Conservation (phyloP, 2,113 vertebrate genomes). For the Charina bottae region DNA sequence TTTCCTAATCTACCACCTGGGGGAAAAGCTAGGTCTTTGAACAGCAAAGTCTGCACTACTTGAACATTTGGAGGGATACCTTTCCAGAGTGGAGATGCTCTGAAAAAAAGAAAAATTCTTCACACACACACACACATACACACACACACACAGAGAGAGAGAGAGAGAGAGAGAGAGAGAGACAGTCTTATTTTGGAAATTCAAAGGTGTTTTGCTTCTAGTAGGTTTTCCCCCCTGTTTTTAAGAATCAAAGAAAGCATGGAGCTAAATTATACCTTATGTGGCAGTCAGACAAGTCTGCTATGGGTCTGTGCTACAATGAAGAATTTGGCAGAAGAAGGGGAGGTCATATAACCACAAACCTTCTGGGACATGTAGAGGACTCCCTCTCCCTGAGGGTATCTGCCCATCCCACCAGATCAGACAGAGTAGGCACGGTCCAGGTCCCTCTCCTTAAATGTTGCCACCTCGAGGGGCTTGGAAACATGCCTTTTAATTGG, state of each 20-base stretch:
- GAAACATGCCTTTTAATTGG: neutral
- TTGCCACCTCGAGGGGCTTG: neutral
- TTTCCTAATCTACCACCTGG: neutral
- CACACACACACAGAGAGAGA: no score
- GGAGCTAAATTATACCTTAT: neutral
- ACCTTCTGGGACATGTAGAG: no score
- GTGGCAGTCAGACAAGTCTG: neutral
- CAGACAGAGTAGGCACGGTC: neutral
- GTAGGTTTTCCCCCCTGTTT: neutral
- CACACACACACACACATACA: no score
- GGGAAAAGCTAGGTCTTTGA: neutral
- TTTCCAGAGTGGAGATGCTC: neutral
- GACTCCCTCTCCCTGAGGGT: neutral
- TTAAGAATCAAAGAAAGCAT: constrained; percentile 22
- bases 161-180: neutral
- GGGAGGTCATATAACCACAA: neutral
- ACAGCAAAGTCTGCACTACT: neutral
- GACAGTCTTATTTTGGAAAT: constrained; percentile 18
- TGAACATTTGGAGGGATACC: neutral
- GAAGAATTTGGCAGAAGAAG: neutral
- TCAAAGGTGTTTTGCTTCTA: constrained; percentile 15
- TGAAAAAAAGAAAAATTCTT: neutral
- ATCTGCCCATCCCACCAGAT: neutral
- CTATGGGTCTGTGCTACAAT: neutral
- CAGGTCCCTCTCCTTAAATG: neutral